A percentile compares a stretch with the other conserved stretches of the same genome.
phyloP scores from a whole-genome alignment of 1,140 invertebrate species.

The Hylaeus anthracinus region DNA sequence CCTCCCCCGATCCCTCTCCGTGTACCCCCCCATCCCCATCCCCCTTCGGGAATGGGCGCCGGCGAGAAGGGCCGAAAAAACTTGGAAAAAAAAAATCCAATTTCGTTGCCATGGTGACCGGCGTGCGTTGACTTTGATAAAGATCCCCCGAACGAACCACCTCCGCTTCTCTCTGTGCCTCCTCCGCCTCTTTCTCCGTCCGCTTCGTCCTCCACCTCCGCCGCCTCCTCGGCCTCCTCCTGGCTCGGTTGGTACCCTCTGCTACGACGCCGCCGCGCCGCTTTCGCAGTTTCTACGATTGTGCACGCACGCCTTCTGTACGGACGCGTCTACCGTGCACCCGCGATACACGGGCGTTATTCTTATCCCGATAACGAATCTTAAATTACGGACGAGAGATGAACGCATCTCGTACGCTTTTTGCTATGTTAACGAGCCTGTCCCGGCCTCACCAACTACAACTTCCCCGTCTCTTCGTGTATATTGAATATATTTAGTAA shows the following conservation, averaged over 20 bases:
- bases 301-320: conserved; percentile 35
- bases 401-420: too few relatives aligned
- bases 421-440: too few relatives aligned
- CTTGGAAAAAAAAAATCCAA: conserved; percentile 80
- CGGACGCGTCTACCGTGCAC: conserved; percentile 8
- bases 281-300: conserved; percentile 65
- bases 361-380: too few relatives aligned
- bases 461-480: too few relatives aligned
- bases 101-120: conserved; percentile 80
- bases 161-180: conserved; percentile 53
- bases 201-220: conserved; percentile 43
- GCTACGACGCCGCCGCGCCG: conserved; percentile 58
- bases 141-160: conserved; percentile 72
- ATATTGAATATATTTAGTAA: too few relatives aligned
- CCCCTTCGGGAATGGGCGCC: conserved; percentile 56
- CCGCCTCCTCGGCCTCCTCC: conserved; percentile 26
- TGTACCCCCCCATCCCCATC: conserved; percentile 16
- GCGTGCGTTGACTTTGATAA: conserved; percentile 80
- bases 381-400: too few relatives aligned
- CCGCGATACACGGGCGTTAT: too few relatives aligned
- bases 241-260: conserved; percentile 32
- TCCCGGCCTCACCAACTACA: too few relatives aligned
- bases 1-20: conserved; percentile 40
- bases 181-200: conserved; percentile 40
- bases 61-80: conserved; percentile 79